phyloP scores from a whole-genome alignment of 1,140 invertebrate genomes.

The Antheraea mylitta region DNA sequence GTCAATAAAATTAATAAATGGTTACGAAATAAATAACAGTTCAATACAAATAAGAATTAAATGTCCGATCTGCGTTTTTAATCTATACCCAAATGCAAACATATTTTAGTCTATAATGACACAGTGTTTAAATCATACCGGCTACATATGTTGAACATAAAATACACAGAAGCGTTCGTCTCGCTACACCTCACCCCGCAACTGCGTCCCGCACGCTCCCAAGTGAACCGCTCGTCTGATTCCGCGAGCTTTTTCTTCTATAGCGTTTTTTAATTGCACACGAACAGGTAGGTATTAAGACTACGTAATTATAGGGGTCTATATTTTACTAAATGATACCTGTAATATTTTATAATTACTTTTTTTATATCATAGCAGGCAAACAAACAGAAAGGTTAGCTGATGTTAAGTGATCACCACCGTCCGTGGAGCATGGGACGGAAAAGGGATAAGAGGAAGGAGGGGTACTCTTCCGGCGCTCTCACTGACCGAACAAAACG shows the following conservation, averaged over 20 bases:
- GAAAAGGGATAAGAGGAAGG: too few relatives aligned
- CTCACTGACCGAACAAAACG: too few relatives aligned
- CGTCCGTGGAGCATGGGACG: too few relatives aligned
- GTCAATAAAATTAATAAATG: too few relatives aligned
- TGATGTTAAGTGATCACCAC: too few relatives aligned
- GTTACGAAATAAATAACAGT: too few relatives aligned
- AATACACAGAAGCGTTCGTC: not conserved
- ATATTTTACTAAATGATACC: not conserved
- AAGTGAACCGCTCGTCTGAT: not conserved
- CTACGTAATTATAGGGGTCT: not conserved
- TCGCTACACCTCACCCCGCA: not conserved
- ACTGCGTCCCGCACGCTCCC: not conserved
- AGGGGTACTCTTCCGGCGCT: too few relatives aligned
- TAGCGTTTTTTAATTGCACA: conserved; percentile 12
- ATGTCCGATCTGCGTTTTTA: not conserved
- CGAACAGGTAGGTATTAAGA: not conserved
- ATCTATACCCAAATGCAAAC: conserved; percentile 12
- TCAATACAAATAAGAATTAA: not conserved
- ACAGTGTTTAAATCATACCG: conserved; percentile 9
- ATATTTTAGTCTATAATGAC: conserved; percentile 1
- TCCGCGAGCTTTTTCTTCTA: not conserved
- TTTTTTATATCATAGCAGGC: too few relatives aligned
- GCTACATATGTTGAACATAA: conserved; percentile 2
- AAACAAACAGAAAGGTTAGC: too few relatives aligned
- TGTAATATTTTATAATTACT: too few relatives aligned